Evolutionary conservation across 2,888 invertebrate genomes (phyloP).

Genomic region (Coleophora flavipennella): DNA sequence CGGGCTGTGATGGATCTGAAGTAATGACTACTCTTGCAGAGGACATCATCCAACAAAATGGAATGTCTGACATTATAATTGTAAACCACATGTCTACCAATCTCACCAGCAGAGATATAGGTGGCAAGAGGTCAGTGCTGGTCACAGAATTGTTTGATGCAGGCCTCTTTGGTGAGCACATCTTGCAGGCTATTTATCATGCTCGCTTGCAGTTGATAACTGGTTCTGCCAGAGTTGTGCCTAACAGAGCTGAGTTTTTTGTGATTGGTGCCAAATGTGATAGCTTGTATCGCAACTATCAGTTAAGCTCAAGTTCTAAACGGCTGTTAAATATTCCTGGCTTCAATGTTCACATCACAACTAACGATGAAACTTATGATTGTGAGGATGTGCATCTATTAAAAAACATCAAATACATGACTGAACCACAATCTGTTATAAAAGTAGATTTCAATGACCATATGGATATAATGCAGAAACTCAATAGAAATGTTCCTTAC

Average conservation of each 20-base stretch:
- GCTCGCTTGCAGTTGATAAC: constrained; percentile 76
- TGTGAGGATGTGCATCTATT: constrained; percentile 76
- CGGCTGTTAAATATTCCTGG: constrained; percentile 32
- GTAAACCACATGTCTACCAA: constrained; percentile 75
- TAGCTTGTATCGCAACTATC: constrained; percentile 59
- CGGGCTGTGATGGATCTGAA: constrained; percentile 79
- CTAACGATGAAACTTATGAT: constrained; percentile 75
- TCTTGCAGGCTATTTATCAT: constrained; percentile 77
- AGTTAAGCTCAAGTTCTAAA: constrained; percentile 36
- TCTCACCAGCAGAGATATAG: constrained; percentile 64
- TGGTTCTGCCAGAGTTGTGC: constrained; percentile 69
- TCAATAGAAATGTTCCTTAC: constrained; percentile 44
- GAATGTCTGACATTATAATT: constrained; percentile 62
- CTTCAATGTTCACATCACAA: constrained; percentile 35
- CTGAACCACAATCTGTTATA: constrained; percentile 69
- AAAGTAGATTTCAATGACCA: constrained; percentile 76
- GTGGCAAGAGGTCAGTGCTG: constrained; percentile 73
- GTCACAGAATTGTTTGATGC: constrained; percentile 87
- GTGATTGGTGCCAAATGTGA: constrained; percentile 75
- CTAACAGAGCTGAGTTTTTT: constrained; percentile 75
- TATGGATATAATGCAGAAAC: constrained; percentile 51
- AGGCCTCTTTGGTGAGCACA: constrained; percentile 83
- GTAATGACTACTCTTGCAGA: constrained; percentile 75
- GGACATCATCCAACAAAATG: constrained; percentile 53
- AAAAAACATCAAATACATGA: constrained; percentile 71